These are phyloP conservation scores for Periophthalmus magnuspinnatus DNA, from an alignment of 2,797 vertebrate genomes.

Conservation along the genomic window DNA sequence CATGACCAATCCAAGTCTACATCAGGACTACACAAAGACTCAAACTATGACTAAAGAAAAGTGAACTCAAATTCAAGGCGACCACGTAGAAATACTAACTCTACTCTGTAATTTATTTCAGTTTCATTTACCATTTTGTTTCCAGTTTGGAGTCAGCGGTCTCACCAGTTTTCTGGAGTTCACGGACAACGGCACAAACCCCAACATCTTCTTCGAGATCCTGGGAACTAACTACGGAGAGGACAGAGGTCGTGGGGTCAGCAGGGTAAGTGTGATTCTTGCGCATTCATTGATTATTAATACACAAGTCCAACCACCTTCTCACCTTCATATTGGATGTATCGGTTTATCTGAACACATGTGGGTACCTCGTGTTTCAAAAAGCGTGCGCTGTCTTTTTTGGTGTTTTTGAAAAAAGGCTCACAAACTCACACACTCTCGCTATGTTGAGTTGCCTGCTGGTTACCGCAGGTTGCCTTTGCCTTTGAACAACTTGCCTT, in stretches of 20 bases:
- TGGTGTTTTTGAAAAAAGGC: too few species aligned
- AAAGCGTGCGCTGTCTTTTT: too few species aligned
- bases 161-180: constrained; percentile 95
- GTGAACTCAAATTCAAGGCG: background rate
- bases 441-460: too few species aligned
- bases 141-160: constrained; percentile 89
- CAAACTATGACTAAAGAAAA: background rate
- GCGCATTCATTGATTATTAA: too few species aligned
- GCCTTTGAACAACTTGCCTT: too few species aligned
- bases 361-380: background rate
- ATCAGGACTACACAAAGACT: background rate
- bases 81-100: background rate
- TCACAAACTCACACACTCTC: too few species aligned
- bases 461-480: too few species aligned
- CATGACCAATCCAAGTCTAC: background rate
- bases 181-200: constrained; percentile 92
- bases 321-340: background rate
- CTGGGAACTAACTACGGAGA: constrained; percentile 97
- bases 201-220: constrained; percentile 97
- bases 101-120: background rate
- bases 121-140: background rate
- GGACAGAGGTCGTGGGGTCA: constrained; percentile 92
- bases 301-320: background rate
- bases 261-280: constrained; percentile 81
- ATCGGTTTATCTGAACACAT: background rate